These are phyloP conservation scores for Bunonema sp. DNA, from an alignment of 2,888 invertebrate species.

Conservation along the genomic window DNA sequence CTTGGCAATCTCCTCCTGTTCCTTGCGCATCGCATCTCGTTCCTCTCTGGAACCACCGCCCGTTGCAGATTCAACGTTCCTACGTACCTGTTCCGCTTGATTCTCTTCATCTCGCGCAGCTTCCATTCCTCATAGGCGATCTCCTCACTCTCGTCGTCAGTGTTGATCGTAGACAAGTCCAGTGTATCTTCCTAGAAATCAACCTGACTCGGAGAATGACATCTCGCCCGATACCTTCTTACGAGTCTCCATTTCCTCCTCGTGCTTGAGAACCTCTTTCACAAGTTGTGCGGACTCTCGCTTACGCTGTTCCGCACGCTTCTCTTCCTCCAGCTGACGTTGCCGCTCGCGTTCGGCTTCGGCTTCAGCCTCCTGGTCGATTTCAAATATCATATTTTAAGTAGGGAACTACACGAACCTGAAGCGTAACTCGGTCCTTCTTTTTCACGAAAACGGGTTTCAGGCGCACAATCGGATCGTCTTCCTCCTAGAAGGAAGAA, in stretches of 20 bases:
- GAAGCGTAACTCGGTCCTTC: slow-evolving; percentile 75
- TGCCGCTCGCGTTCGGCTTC: slow-evolving; percentile 5
- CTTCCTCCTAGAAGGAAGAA: slow-evolving; percentile 16
- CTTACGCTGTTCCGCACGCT: slow-evolving; percentile 56
- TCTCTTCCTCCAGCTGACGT: slow-evolving; percentile 55
- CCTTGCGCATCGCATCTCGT: slow-evolving; percentile 20
- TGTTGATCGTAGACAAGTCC: slow-evolving; percentile 32
- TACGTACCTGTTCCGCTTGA: slow-evolving; percentile 66
- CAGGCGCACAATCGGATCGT: slow-evolving; percentile 32
- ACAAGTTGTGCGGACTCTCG: too few species aligned
- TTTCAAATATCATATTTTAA: too few species aligned
- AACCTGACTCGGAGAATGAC: too few species aligned
- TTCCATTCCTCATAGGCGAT: slow-evolving; percentile 77
- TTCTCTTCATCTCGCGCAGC: slow-evolving; percentile 77
- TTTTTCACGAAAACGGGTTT: slow-evolving; percentile 50
- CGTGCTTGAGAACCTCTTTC: too few species aligned
- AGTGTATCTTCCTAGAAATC: slow-evolving; percentile 43
- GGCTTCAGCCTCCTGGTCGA: too few species aligned
- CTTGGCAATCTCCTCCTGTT: slow-evolving; percentile 58
- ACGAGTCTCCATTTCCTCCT: too few species aligned
- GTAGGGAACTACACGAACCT: too few species aligned
- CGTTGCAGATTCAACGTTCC: background rate
- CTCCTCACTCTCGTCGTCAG: slow-evolving; percentile 43
- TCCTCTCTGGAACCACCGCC: slow-evolving; percentile 11
- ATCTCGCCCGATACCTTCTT: too few species aligned